Conservation (phyloP, 2,113 vertebrate genomes). For the Herpetotheres cachinnans region DNA sequence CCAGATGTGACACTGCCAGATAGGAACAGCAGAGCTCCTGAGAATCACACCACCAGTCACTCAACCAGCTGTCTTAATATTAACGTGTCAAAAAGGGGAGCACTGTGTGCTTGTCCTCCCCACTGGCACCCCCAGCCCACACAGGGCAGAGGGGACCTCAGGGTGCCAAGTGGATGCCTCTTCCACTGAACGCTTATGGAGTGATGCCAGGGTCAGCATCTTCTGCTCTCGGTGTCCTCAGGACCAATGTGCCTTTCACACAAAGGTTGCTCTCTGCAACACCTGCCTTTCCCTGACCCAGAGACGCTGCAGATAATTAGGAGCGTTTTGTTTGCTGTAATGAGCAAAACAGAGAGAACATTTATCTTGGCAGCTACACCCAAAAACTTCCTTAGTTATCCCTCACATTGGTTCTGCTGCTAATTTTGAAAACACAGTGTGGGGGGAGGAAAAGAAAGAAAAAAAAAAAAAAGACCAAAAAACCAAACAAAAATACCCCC, state of each 20-base stretch:
- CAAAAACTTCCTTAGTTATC: not conserved
- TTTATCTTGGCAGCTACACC: not conserved
- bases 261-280: not conserved
- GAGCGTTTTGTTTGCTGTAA: not conserved
- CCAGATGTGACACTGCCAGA: not conserved
- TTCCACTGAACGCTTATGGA: accelerated
- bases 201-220: not conserved
- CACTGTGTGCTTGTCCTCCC: accelerated
- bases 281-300: not conserved
- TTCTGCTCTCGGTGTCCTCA: not conserved
- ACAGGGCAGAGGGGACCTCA: accelerated
- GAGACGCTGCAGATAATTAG: not conserved
- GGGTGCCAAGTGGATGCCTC: not conserved
- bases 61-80: not conserved
- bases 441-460: not conserved
- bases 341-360: not conserved
- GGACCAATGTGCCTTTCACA: not conserved
- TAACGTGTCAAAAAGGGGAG: not conserved
- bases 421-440: not conserved
- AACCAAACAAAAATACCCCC: not conserved
- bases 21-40: not conserved
- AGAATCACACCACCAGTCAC: not conserved
- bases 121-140: accelerated
- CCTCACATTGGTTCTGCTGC: not conserved
- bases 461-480: not conserved